These are phyloP conservation scores for Xanthostigma xanthostigma DNA, from an alignment of 2,888 invertebrate genomes.

Conservation along the genomic window DNA sequence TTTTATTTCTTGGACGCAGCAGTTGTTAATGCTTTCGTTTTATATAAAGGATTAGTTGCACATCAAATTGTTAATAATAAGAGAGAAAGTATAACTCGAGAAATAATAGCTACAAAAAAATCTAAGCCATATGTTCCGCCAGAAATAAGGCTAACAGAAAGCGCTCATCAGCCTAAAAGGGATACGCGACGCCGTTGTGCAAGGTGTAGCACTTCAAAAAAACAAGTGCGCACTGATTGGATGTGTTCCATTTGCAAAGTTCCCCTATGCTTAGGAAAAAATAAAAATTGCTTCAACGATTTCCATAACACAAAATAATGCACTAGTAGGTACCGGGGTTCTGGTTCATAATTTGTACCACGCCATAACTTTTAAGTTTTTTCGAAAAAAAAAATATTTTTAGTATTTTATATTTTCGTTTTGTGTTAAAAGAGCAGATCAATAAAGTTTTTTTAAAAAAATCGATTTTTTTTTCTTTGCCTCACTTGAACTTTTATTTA, in stretches of 20 bases:
- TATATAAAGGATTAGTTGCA: slow-evolving; percentile 8
- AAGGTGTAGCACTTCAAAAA: slow-evolving; percentile 11
- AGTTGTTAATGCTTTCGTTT: slow-evolving; percentile 13
- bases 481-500: no score
- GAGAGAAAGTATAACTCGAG: slow-evolving; percentile 1
- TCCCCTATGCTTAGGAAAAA: slow-evolving; percentile 10
- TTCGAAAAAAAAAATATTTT: no score
- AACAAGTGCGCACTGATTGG: slow-evolving; percentile 13
- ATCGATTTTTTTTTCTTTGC: no score
- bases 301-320: not conserved
- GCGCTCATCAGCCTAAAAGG: slow-evolving; percentile 8
- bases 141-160: slow-evolving; percentile 3
- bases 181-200: slow-evolving; percentile 11
- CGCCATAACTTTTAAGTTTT: no score
- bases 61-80: not conserved
- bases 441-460: no score
- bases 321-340: no score
- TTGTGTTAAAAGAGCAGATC: no score
- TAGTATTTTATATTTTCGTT: no score
- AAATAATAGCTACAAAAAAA: no score
- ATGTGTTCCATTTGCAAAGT: slow-evolving; percentile 11
- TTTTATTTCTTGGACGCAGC: slow-evolving; percentile 16
- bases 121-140: not conserved
- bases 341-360: no score
- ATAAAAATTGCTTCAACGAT: slow-evolving; percentile 9